These are phyloP conservation scores for Palloptera scutellata DNA, from an alignment of 2,888 invertebrate genomes.

Conservation along the genomic window DNA sequence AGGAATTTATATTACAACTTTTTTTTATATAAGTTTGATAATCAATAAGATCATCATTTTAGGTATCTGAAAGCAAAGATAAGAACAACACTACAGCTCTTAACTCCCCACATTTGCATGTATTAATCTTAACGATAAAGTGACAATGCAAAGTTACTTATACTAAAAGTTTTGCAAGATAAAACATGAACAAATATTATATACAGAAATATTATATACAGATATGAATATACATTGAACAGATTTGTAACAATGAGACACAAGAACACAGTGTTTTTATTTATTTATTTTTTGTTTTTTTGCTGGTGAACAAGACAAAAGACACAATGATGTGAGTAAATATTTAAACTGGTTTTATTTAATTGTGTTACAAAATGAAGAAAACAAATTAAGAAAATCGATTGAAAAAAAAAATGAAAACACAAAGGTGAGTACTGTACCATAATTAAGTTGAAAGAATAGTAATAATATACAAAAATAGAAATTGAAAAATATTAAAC, in stretches of 20 bases:
- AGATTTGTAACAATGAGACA: not conserved
- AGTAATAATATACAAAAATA: constrained; percentile 23
- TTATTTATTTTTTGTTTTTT: constrained; percentile 31
- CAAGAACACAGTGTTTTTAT: constrained; percentile 26
- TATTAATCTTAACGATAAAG: no score
- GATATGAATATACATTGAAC: no score
- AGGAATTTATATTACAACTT: no score
- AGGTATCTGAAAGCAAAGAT: no score
- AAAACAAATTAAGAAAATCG: constrained; percentile 28
- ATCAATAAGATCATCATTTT: no score
- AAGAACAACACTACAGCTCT: no score
- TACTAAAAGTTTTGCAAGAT: no score
- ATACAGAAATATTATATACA: no score
- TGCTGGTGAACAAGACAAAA: constrained; percentile 64
- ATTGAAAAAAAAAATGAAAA: constrained; percentile 37
- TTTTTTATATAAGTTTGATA: no score
- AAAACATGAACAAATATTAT: no score
- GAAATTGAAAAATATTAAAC: constrained; percentile 35
- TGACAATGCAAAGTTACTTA: no score
- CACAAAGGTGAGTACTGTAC: constrained; percentile 30
- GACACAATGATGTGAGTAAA: constrained; percentile 63
- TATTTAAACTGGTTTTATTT: constrained; percentile 43
- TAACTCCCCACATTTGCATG: no score
- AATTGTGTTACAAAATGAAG: not conserved
- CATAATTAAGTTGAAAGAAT: constrained; percentile 23